Base-by-base conservation (phyloP, 2,888 invertebrate genomes). In the Apamea crenata region DNA sequence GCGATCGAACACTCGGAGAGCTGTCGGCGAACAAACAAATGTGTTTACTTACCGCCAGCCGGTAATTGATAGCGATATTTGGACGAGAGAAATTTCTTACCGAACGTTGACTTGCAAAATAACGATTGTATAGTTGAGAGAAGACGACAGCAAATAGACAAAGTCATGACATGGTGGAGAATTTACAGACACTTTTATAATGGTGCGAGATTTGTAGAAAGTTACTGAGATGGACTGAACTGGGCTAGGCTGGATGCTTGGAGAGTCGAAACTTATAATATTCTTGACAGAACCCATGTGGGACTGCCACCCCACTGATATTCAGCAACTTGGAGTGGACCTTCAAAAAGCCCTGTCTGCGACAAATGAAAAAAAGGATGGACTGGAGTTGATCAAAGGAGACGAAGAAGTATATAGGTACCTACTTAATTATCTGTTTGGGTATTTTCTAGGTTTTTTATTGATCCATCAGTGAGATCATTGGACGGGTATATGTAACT, bases 401-500 rank as follows among this genome's bases (percentile, higher is more conserved):
- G 29, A 59, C 59, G 32, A n/a, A 44, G n/a, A 66, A 36, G 18
- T 70, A n/a, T n/a, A n/a, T n/a, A 70, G 25, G 36, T 66, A 66
- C 63, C 25, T n/a, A n/a, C n/a, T n/a, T n/a, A n/a, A n/a, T n/a
- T n/a, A n/a, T n/a, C n/a, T 70, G 8, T 32, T 63, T 50, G 47
- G 16, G 36, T 29, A 81, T 65, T 36, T 25, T 50, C 63, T 80
- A 73, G 7, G 6, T 50, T 74, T 81, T 78, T 85, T 85, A 68
- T 74, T n/a, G 2, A 53, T 36, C 14, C 32, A 66, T 70, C 59
- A 50, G 56, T 73, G 74, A 80, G 75, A 82, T 85, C 79, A 82
- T 75, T 71, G 82, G 71, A 80, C 81, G 80, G 50, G 69, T 74
- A 80, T 73, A 63, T 75, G 94, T 92, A 95, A 95, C 88, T 78